phyloP scores from a whole-genome alignment of 1,140 invertebrate species.

The Ooceraea biroi region DNA sequence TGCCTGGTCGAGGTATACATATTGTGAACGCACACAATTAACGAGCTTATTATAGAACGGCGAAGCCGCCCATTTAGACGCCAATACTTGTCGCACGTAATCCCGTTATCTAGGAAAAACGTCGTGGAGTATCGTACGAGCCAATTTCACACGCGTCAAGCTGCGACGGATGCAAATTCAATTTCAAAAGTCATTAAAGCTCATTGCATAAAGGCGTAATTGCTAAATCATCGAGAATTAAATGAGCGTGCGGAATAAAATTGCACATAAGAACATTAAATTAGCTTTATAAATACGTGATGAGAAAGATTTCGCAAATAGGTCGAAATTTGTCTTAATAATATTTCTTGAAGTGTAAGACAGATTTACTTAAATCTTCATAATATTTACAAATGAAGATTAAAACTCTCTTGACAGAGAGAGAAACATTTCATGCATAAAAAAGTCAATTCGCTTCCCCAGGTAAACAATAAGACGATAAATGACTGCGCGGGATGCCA shows the following conservation, averaged over 20 bases:
- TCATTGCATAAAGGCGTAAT: neutral
- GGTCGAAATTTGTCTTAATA: too few species aligned
- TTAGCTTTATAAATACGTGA: constrained; percentile 13
- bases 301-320: neutral
- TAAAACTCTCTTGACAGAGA: neutral
- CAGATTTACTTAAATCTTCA: neutral
- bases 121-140: neutral
- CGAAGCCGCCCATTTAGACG: constrained; percentile 64
- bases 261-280: neutral
- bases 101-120: constrained; percentile 8
- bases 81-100: constrained; percentile 25
- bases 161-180: constrained; percentile 5
- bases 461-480: neutral
- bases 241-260: neutral
- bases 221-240: neutral
- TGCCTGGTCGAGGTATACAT: constrained; percentile 50
- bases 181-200: neutral
- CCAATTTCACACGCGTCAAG: neutral
- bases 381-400: neutral
- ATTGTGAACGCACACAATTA: constrained; percentile 66
- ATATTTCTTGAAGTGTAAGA: neutral
- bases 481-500: neutral
- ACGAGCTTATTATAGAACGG: constrained; percentile 75
- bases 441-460: neutral
- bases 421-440: neutral